Evolutionary conservation across 2,888 invertebrate genomes (phyloP).

Genomic region (Steromphala cineraria): DNA sequence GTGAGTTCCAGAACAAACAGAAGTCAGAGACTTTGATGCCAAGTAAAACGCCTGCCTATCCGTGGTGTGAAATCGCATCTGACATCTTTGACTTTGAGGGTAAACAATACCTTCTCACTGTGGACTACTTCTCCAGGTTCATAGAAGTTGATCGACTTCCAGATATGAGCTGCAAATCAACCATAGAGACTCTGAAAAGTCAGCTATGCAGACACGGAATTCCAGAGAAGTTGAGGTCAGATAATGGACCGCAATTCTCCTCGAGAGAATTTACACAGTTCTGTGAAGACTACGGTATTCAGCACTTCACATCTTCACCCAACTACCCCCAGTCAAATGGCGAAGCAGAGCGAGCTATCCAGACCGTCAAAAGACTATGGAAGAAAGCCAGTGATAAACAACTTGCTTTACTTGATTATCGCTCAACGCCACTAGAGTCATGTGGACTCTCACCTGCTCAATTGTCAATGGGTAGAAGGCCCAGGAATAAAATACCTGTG

Average conservation of each 20-base stretch:
- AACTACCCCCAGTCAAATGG: constrained; percentile 37
- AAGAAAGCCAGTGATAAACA: not conserved
- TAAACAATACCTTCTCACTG: constrained; percentile 31
- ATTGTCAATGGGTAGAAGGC: not conserved
- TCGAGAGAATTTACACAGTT: constrained; percentile 30
- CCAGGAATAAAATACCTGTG: not conserved
- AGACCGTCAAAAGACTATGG: not conserved
- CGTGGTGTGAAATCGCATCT: not conserved
- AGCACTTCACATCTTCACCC: constrained; percentile 36
- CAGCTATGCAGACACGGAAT: constrained; percentile 35
- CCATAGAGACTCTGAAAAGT: constrained; percentile 34
- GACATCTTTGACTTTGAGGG: constrained; percentile 30
- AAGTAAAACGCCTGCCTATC: not conserved
- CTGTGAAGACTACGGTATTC: constrained; percentile 26
- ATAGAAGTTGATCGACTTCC: constrained; percentile 33
- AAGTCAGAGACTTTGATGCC: not conserved
- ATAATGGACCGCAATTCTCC: constrained; percentile 37
- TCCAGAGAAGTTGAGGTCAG: constrained; percentile 23
- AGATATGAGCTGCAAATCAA: constrained; percentile 22
- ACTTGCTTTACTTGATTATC: not conserved
- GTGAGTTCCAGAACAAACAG: not conserved
- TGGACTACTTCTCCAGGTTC: constrained; percentile 40
- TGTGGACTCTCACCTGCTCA: not conserved
- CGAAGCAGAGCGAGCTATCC: constrained; percentile 28
- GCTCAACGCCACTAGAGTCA: not conserved